phyloP scores from a whole-genome alignment of 2,797 vertebrate genomes.

The Balearica regulorum region DNA sequence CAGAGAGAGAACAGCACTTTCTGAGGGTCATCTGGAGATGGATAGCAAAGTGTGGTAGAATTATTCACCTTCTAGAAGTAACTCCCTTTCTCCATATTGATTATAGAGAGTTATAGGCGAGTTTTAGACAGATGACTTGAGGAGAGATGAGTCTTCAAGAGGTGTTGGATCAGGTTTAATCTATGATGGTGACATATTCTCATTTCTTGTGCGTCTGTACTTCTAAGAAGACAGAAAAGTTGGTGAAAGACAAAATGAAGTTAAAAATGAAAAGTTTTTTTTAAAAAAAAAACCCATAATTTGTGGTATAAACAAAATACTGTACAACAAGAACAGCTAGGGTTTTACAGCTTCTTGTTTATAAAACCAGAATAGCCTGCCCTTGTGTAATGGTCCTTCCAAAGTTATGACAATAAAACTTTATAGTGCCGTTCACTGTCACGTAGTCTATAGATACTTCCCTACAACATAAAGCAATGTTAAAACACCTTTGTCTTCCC shows the following conservation, averaged over 20 bases:
- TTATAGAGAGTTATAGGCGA: neutral
- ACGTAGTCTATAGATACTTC: neutral
- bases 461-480: neutral
- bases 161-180: neutral
- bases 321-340: neutral
- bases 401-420: neutral
- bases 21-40: neutral
- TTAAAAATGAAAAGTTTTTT: neutral
- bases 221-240: neutral
- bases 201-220: neutral
- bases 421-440: neutral
- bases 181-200: neutral
- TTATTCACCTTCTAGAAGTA: neutral
- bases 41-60: neutral
- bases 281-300: neutral
- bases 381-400: neutral
- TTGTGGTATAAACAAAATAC: neutral
- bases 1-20: neutral
- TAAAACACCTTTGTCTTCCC: constrained; percentile 12
- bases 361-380: neutral
- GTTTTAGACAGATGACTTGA: neutral
- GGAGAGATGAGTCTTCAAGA: neutral
- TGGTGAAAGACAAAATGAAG: neutral
- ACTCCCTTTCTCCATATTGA: neutral
- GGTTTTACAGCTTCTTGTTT: neutral